These are phyloP conservation scores for Dendroctonus valens DNA, from an alignment of 1,140 invertebrate genomes.

Conservation along the genomic window DNA sequence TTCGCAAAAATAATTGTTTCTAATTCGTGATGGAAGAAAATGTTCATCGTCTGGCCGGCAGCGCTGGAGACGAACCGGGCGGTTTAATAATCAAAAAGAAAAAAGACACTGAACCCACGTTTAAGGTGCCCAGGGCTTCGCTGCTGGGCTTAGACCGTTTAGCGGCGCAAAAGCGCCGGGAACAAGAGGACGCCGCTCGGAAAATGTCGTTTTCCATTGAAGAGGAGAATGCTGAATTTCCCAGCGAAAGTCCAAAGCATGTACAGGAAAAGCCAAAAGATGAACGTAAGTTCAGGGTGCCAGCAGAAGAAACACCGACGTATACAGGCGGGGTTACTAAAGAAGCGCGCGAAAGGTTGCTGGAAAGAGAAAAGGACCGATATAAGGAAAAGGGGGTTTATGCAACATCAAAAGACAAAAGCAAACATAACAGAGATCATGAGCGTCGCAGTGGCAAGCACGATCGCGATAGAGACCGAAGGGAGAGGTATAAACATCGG, in stretches of 20 bases:
- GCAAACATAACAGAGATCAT: constrained; percentile 11
- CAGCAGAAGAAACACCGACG: constrained; percentile 86
- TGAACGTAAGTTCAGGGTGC: constrained; percentile 70
- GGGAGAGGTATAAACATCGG: constrained; percentile 36
- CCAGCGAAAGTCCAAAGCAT: constrained; percentile 39
- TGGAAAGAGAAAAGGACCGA: constrained; percentile 59
- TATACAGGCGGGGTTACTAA: constrained; percentile 87
- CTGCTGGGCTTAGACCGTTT: constrained; percentile 85
- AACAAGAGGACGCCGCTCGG: constrained; percentile 60
- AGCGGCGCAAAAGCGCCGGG: constrained; percentile 69
- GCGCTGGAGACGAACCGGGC: constrained; percentile 66
- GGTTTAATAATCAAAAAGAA: constrained; percentile 83
- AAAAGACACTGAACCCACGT: constrained; percentile 66
- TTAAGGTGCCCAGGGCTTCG: constrained; percentile 79
- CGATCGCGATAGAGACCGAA: constrained; percentile 34
- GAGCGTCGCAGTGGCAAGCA: constrained; percentile 6
- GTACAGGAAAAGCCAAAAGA: constrained; percentile 49
- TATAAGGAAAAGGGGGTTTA: constrained; percentile 55
- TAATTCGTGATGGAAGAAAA: constrained; percentile 24
- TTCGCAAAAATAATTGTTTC: not conserved
- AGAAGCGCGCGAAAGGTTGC: constrained; percentile 70
- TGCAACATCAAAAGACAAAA: constrained; percentile 56
- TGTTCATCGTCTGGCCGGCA: constrained; percentile 81
- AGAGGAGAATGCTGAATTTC: constrained; percentile 55
- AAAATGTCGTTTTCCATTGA: constrained; percentile 67